Base-by-base conservation (phyloP, 1,140 invertebrate genomes). In the Cydia amplana region DNA sequence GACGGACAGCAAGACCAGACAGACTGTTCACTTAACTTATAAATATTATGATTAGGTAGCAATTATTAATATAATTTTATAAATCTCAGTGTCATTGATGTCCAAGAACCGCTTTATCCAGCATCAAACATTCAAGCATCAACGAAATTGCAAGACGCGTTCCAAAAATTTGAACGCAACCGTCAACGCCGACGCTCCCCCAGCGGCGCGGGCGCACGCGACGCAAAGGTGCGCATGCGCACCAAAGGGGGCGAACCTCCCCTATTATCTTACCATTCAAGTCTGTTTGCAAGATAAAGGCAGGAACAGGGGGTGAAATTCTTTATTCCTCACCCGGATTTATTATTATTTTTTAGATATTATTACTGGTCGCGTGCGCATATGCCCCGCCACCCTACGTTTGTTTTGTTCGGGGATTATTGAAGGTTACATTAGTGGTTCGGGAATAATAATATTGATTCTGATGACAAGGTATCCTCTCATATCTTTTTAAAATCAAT, bases 341-440 rank as follows among this genome's bases (percentile, higher is more conserved):
- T 92, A 92, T 92, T 92, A 92, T 92, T 91, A 91, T 92, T 92
- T 91, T 91, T 91, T 91, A 91, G 89, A 90, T 92, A 92, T 91
- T 91, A 92, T 92, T 92, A 92, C 89, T 88, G 89, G 78, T 86
- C 90, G 91, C 89, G 89, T 91, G 91, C 91, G 89, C 91, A 92
- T 87, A 90, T 92, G 89, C 86, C 91, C 84, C 82, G 77, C 75
- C 84, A 83, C 88, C 87, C 87, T 85, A 85, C 80, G 83, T 87
- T 87, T 86, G 82, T 84, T 87, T 92, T 91, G 89, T 91, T 87
- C 74, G 80, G 77, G 88, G 91, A 92, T 92, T 91, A 91, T 82
- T 85, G 83, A 82, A 88, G 81, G 88, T 89, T 88, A 87, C 85
- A 85, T 89, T 88, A 84, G 83, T 82, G 82, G 83, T 89, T 82